Percentiles rank a stretch among this genome's conserved stretches.
phyloP scores from a whole-genome alignment of 2,797 vertebrate genomes.

The Hybognathus amarus region DNA sequence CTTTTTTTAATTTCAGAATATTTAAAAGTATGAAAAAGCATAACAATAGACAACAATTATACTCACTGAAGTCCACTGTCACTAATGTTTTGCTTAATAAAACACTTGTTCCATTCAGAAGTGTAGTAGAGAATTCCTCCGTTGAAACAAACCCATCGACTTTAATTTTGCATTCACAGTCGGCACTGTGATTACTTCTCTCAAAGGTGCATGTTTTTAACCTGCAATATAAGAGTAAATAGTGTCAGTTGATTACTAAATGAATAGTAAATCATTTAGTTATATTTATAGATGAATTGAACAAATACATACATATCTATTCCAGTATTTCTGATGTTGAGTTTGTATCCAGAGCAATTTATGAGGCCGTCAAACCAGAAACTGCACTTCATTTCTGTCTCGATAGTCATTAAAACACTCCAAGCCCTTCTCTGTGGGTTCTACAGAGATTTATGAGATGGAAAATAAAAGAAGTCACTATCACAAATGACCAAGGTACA shows the following conservation, averaged over 20 bases:
- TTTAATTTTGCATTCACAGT: slow-evolving; percentile 51
- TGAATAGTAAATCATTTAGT: neutral
- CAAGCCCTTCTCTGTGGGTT: slow-evolving; percentile 6
- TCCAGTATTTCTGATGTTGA: neutral
- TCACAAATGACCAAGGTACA: neutral
- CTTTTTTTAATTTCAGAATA: neutral
- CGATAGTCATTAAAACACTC: slow-evolving; percentile 61
- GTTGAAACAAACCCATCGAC: neutral
- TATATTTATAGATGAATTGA: neutral
- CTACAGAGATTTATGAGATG: neutral
- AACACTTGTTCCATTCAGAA: slow-evolving; percentile 24
- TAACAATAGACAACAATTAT: neutral
- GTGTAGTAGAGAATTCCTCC: neutral
- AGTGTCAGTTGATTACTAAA: neutral
- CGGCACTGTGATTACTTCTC: neutral
- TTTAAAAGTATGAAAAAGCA: neutral
- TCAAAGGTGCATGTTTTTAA: slow-evolving; percentile 31
- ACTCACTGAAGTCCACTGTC: slow-evolving; percentile 54
- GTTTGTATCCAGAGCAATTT: slow-evolving; percentile 51
- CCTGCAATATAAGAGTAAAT: slow-evolving; percentile 2
- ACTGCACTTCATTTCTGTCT: slow-evolving; percentile 53
- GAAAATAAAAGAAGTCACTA: neutral
- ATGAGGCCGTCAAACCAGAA: neutral
- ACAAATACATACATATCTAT: neutral
- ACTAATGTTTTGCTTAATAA: neutral